phyloP scores from a whole-genome alignment of 2,888 invertebrate species.

The Erannis defoliaria region DNA sequence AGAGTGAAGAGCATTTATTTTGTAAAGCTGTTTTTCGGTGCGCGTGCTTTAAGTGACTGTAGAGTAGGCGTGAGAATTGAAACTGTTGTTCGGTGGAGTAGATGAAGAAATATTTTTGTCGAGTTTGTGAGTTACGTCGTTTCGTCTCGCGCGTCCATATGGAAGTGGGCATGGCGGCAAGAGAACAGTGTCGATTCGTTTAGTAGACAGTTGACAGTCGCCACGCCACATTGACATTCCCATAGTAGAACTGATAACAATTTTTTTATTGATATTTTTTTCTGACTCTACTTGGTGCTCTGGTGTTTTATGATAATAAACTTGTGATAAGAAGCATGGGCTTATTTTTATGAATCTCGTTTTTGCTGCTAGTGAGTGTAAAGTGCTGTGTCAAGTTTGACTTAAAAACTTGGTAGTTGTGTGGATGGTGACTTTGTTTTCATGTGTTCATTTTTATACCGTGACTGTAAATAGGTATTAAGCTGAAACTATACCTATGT shows the following conservation, averaged over 20 bases:
- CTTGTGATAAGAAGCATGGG: slow-evolving; percentile 50
- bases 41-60: slow-evolving; percentile 50
- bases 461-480: slow-evolving; percentile 21
- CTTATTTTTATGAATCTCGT: slow-evolving; percentile 38
- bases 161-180: slow-evolving; percentile 85
- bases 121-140: slow-evolving; percentile 47
- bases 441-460: slow-evolving; percentile 32
- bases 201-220: slow-evolving; percentile 87
- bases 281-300: slow-evolving; percentile 64
- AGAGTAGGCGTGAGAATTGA: slow-evolving; percentile 34
- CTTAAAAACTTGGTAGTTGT: slow-evolving; percentile 24
- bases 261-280: slow-evolving; percentile 79
- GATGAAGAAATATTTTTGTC: slow-evolving; percentile 41
- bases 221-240: slow-evolving; percentile 86
- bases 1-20: slow-evolving; percentile 69
- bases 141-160: slow-evolving; percentile 49
- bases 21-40: slow-evolving; percentile 46
- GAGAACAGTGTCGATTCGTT: slow-evolving; percentile 84
- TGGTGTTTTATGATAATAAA: slow-evolving; percentile 57
- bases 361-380: slow-evolving; percentile 61
- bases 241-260: slow-evolving; percentile 83
- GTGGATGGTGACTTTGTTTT: slow-evolving; percentile 37
- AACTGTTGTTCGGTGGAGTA: slow-evolving; percentile 23
- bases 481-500: slow-evolving; percentile 15
- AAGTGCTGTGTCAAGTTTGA: slow-evolving; percentile 60